A percentile compares a stretch with the other conserved stretches of the same genome.
phyloP scores from a whole-genome alignment of 2,888 invertebrate genomes.

The Listrodromus nycthemerus region DNA sequence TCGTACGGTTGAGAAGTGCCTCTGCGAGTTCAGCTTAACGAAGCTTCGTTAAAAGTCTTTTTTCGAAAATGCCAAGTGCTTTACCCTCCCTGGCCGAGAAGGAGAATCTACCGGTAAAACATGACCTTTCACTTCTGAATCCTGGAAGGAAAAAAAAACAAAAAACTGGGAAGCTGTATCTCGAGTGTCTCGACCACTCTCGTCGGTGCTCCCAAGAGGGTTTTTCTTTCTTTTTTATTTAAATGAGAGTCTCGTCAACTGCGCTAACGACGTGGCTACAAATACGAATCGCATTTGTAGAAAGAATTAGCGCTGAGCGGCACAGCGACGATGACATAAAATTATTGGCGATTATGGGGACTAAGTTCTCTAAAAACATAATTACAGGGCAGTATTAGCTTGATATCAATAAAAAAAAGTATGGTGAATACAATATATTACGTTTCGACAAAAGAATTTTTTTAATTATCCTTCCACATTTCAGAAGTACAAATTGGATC shows the following conservation, averaged over 20 bases:
- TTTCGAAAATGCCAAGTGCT: conserved; percentile 47
- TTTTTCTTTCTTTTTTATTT: background rate
- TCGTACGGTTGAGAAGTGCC: conserved; percentile 2
- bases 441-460: too few relatives aligned
- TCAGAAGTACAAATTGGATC: too few relatives aligned
- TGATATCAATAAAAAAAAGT: too few relatives aligned
- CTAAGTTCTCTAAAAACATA: background rate
- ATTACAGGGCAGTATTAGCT: background rate
- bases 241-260: conserved; percentile 27
- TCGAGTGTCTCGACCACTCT: conserved; percentile 33
- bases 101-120: conserved; percentile 3
- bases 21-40: conserved; percentile 29
- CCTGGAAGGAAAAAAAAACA: conserved; percentile 36
- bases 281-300: conserved; percentile 25
- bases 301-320: conserved; percentile 19
- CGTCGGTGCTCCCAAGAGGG: background rate
- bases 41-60: conserved; percentile 63
- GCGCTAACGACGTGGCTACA: conserved; percentile 41
- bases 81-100: background rate
- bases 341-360: background rate
- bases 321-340: background rate
- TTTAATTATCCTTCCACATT: too few relatives aligned
- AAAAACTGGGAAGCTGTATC: conserved; percentile 3
- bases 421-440: too few relatives aligned
- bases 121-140: conserved; percentile 27